Evolutionary conservation across 2,888 invertebrate species (phyloP), one percentile per base, ranked within the genome.

Genomic region (Macaria notata): DNA sequence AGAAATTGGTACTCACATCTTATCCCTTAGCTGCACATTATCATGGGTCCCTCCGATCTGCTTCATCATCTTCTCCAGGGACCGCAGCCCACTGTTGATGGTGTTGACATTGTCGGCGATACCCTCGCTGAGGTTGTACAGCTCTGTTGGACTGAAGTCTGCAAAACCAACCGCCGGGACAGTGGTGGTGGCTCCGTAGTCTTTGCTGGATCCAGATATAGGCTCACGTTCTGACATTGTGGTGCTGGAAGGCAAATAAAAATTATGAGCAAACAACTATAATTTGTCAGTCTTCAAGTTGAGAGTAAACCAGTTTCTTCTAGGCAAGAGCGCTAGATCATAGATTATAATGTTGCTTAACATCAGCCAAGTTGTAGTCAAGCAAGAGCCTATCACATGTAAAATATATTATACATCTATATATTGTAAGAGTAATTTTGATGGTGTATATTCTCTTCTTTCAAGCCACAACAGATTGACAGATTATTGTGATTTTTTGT

Each of bases 101-200:
- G 94, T 93, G 75, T 94, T 95, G 53, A 97, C 94, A 82, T 96
- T 96, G 54, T 96, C 95, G 0, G 95, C 96, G 59, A 97, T 95
- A 72, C 94, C 94, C 79, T 97, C 97, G 75, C 95, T 95, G 47
- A 96, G 86, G 75, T 94, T 95, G 79, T 95, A 95, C 63, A 96
- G 93, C 82, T 96, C 96, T 1, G 95, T 94, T 3, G 95, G 94
- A 71, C 94, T 94, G 76, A 94, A 95, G 62, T 94, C 94, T 6
- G 93, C 93, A 64, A 94, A 94, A 47, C 94, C 94, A 31, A 96
- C 95, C 47, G 94, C 93, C 61, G 96, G 95, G 62, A 94, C 91
- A 38, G 92, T 88, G 1, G 92, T 86, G 0, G 81, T 87, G 0
- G 91, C 75, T 0, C 91, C 91, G 61, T 91, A 91, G 68, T 88